Conservation (phyloP, 2,113 vertebrate genomes). For the Crocuta crocuta region DNA sequence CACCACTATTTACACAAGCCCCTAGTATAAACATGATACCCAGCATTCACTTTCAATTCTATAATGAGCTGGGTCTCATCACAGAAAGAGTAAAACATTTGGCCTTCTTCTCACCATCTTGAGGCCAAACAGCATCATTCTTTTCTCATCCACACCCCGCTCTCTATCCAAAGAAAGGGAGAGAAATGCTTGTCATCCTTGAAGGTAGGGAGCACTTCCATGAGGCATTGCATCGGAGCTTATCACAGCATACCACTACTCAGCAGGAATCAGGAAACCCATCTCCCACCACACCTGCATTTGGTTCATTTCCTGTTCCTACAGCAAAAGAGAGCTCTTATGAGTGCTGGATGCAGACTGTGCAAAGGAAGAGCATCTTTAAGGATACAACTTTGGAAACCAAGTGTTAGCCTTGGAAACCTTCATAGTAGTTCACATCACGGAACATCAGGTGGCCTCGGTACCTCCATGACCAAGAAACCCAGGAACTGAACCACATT, state of each 20-base stretch:
- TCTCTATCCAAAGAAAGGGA: neutral
- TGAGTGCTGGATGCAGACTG: neutral
- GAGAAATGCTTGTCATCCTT: neutral
- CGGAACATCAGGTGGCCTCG: neutral
- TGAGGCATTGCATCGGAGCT: neutral
- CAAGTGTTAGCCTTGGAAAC: neutral
- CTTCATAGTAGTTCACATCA: neutral
- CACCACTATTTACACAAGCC: neutral
- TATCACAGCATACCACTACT: neutral
- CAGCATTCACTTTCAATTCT: neutral
- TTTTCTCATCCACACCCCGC: neutral
- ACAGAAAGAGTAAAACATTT: neutral
- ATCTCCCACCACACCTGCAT: neutral
- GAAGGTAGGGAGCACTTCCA: neutral
- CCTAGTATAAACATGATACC: neutral
- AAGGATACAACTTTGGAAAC: neutral
- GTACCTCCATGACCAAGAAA: neutral
- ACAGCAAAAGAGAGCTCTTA: neutral
- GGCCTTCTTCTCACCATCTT: neutral
- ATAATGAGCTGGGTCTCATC: neutral
- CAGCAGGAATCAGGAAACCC: neutral
- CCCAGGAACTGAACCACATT: neutral
- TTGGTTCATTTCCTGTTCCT: neutral
- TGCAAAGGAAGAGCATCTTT: neutral
- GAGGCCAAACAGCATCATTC: neutral